Percentiles rank a stretch among this genome's conserved stretches.
Conservation (phyloP, 2,888 invertebrate species). For the Drosophila pullipes region DNA sequence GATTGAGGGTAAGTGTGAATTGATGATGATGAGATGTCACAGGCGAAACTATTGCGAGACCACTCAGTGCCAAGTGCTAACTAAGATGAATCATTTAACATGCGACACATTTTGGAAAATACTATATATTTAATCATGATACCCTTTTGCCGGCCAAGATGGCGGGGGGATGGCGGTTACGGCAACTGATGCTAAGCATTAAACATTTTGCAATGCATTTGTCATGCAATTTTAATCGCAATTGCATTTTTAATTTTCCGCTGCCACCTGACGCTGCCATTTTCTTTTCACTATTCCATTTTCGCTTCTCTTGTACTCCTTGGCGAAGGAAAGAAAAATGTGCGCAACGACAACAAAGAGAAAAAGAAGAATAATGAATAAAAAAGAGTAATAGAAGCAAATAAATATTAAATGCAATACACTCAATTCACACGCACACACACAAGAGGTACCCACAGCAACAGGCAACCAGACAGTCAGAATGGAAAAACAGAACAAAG, state of each 20-base stretch:
- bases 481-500: constrained; percentile 24
- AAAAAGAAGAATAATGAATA: constrained; percentile 17
- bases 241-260: constrained; percentile 81
- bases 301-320: constrained; percentile 22
- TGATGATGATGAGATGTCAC: constrained; percentile 30
- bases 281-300: constrained; percentile 4
- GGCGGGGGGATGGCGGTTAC: not conserved
- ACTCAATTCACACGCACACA: constrained; percentile 66
- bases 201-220: constrained; percentile 66
- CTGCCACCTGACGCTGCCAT: constrained; percentile 65
- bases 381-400: constrained; percentile 67
- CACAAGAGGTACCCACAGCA: constrained; percentile 9
- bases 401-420: constrained; percentile 82
- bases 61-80: constrained; percentile 1
- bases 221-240: constrained; percentile 79
- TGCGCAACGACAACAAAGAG: constrained; percentile 33
- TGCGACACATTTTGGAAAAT: constrained; percentile 15
- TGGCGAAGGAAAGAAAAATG: constrained; percentile 52
- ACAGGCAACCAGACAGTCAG: constrained; percentile 51
- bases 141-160: not conserved
- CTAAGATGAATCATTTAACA: constrained; percentile 38
- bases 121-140: constrained; percentile 24
- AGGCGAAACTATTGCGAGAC: constrained; percentile 38
- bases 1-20: constrained; percentile 73
- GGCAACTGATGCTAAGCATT: constrained; percentile 52